phyloP scores from a whole-genome alignment of 2,888 invertebrate species.

The Tetranychus truncatus region DNA sequence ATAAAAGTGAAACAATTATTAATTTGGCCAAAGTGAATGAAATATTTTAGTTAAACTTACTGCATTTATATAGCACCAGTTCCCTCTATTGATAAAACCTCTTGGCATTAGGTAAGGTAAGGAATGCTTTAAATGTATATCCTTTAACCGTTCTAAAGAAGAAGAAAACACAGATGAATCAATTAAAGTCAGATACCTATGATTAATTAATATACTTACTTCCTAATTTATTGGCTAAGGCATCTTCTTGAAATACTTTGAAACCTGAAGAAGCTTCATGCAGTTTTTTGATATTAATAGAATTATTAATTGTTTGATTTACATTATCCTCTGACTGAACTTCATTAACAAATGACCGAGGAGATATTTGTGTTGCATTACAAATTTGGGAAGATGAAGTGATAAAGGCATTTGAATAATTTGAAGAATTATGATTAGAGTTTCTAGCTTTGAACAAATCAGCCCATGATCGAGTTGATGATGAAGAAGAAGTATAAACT shows the following conservation, averaged over 20 bases:
- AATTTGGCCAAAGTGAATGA: constrained; percentile 6
- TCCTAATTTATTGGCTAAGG: constrained; percentile 22
- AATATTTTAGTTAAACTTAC: constrained; percentile 26
- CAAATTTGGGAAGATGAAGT: constrained; percentile 5
- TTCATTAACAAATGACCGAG: background rate
- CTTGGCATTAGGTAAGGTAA: constrained; percentile 64
- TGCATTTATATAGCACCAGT: constrained; percentile 91
- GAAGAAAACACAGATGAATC: background rate
- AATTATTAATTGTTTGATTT: constrained; percentile 8
- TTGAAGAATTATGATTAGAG: constrained; percentile 14
- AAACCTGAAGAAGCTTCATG: constrained; percentile 5
- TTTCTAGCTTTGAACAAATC: constrained; percentile 31
- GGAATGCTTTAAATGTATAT: constrained; percentile 56
- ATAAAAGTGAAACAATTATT: constrained; percentile 13
- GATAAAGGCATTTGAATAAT: constrained; percentile 11
- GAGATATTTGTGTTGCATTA: background rate
- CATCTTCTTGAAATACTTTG: constrained; percentile 18
- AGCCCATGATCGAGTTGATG: constrained; percentile 31
- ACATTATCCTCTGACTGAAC: constrained; percentile 10
- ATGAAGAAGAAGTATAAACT: background rate
- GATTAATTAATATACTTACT: constrained; percentile 13
- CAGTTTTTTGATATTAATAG: constrained; percentile 10
- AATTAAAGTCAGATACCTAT: no score
- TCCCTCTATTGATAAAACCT: constrained; percentile 76
- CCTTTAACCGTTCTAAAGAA: constrained; percentile 36